These are phyloP conservation scores for Andrena cerasifolii DNA, from an alignment of 1,140 invertebrate species.

Conservation along the genomic window DNA sequence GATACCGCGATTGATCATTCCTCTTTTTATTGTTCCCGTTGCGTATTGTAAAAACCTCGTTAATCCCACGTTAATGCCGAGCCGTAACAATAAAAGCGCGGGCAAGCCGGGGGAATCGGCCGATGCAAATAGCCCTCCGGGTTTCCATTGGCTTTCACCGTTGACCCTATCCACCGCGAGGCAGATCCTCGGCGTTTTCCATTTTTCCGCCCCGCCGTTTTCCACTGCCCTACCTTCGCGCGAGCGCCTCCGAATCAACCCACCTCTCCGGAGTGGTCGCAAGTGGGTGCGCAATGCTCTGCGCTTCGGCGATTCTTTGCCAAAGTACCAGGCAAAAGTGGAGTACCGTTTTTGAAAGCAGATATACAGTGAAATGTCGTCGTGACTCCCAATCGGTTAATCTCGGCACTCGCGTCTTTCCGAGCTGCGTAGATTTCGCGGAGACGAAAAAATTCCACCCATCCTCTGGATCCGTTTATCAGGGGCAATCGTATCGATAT, in stretches of 20 bases:
- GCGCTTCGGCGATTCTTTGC: too few relatives aligned
- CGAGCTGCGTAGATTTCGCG: background rate
- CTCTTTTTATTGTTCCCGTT: conserved; percentile 14
- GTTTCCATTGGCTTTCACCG: conserved; percentile 1
- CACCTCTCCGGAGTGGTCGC: too few relatives aligned
- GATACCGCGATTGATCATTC: conserved; percentile 34
- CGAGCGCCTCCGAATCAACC: too few relatives aligned
- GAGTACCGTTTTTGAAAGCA: too few relatives aligned
- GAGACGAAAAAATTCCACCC: conserved; percentile 8
- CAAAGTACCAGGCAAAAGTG: too few relatives aligned
- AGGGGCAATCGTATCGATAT: background rate
- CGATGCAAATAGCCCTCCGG: background rate
- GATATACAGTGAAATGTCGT: too few relatives aligned
- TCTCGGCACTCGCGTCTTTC: background rate
- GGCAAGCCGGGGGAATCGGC: background rate
- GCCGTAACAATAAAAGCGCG: conserved; percentile 21
- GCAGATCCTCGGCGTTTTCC: background rate
- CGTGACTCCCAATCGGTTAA: too few relatives aligned
- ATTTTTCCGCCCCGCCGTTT: too few relatives aligned
- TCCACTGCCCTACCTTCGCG: too few relatives aligned
- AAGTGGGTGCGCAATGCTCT: too few relatives aligned
- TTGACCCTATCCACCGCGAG: background rate
- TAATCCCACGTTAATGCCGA: conserved; percentile 31
- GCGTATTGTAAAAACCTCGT: conserved; percentile 25
- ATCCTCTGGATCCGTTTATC: background rate